phyloP scores from a whole-genome alignment of 1,140 invertebrate species.

The Bilobella aurantiaca region DNA sequence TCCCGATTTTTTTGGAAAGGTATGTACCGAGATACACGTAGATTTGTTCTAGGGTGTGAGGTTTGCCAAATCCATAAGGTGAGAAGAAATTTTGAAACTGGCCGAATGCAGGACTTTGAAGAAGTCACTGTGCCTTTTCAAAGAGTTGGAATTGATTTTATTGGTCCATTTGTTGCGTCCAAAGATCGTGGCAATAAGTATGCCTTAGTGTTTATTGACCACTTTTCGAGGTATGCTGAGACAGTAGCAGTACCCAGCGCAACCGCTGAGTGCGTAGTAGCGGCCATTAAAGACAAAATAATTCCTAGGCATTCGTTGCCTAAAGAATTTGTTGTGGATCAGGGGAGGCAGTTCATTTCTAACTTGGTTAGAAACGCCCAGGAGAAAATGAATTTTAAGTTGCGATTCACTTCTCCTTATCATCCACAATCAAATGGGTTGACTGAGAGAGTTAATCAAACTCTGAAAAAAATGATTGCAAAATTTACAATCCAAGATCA shows the following conservation, averaged over 20 bases:
- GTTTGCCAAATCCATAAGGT: slow-evolving; percentile 30
- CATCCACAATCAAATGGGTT: slow-evolving; percentile 3
- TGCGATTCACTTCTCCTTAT: not conserved
- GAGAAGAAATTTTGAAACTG: not conserved
- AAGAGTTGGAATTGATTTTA: slow-evolving; percentile 13
- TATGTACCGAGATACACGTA: slow-evolving; percentile 15
- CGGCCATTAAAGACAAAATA: not conserved
- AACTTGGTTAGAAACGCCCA: not conserved
- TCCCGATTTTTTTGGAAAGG: slow-evolving; percentile 30
- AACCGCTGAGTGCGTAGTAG: not conserved
- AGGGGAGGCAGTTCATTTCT: slow-evolving; percentile 1
- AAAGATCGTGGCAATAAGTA: not conserved
- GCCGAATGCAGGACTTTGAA: not conserved
- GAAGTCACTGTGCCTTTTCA: slow-evolving; percentile 6
- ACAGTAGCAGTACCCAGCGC: not conserved
- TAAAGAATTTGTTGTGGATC: slow-evolving; percentile 5
- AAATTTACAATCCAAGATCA: not conserved
- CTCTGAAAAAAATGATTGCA: not conserved
- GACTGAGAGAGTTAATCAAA: not conserved
- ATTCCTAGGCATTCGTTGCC: slow-evolving; percentile 12
- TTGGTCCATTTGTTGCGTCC: slow-evolving; percentile 12
- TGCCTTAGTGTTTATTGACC: slow-evolving; percentile 10
- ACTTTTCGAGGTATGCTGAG: slow-evolving; percentile 14
- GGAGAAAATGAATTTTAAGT: not conserved
- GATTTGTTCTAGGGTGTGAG: slow-evolving; percentile 27